phyloP scores from a whole-genome alignment of 1,140 invertebrate genomes.

The Psix sp. region DNA sequence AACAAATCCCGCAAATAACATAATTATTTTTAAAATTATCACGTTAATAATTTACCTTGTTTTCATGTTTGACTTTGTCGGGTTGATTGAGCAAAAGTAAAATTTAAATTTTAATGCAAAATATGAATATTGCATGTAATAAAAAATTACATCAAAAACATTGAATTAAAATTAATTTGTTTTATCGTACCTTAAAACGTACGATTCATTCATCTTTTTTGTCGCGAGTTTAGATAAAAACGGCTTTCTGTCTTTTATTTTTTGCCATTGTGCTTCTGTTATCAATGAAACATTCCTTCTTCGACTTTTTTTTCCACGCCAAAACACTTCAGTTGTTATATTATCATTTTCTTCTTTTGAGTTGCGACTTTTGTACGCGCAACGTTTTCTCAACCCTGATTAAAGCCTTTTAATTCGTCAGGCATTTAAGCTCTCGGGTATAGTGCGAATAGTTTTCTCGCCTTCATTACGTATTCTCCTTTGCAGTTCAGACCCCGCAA shows the following conservation, averaged over 20 bases:
- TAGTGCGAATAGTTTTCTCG: slow-evolving; percentile 51
- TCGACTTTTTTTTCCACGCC: slow-evolving; percentile 7
- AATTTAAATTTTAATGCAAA: slow-evolving; percentile 7
- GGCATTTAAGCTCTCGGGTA: slow-evolving; percentile 53
- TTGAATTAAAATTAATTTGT: slow-evolving; percentile 17
- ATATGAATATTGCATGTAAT: slow-evolving; percentile 16
- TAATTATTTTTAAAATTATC: too few relatives aligned
- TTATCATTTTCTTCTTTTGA: slow-evolving; percentile 32
- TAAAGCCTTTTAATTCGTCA: slow-evolving; percentile 50
- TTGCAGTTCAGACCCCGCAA: slow-evolving; percentile 61
- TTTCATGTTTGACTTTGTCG: too few relatives aligned
- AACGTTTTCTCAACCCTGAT: slow-evolving; percentile 29
- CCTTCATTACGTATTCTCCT: slow-evolving; percentile 68
- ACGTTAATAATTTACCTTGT: too few relatives aligned
- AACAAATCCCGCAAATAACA: too few relatives aligned
- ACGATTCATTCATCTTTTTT: slow-evolving; percentile 23
- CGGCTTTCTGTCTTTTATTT: slow-evolving; percentile 21
- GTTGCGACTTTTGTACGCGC: slow-evolving; percentile 10
- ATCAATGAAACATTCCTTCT: slow-evolving; percentile 16
- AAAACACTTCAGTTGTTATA: slow-evolving; percentile 15
- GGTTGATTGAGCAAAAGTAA: too few relatives aligned
- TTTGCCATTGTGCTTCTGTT: slow-evolving; percentile 5
- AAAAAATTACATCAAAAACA: slow-evolving; percentile 17
- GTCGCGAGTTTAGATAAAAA: slow-evolving; percentile 14
- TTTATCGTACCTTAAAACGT: slow-evolving; percentile 30